Base-by-base conservation (phyloP, 1,140 invertebrate genomes). In the Teleopsis dalmanni region DNA sequence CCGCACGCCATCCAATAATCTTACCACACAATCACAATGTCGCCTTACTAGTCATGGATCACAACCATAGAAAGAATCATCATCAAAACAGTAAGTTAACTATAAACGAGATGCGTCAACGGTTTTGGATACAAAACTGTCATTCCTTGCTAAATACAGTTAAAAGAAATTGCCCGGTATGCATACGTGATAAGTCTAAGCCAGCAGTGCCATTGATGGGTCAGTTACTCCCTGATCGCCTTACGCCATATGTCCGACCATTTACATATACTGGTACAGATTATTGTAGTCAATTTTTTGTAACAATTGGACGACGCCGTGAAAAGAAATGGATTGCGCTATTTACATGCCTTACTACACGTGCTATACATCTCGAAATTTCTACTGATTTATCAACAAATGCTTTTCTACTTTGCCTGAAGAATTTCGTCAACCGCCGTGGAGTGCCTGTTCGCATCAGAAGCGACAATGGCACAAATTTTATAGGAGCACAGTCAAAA, bases 251-350 rank as follows among this genome's bases (percentile, higher is more conserved):
- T 9, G 23, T 48, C 3, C 38, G 56, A 38, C 56, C 69, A 8
- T 72, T 72, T 50, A 48, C 44, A 11, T 31, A 38, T 14, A 41
- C 49, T 10, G 55, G 57, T 8, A 47, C 70, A 7, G 67, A 71
- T 49, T 71, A 58, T 50, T 57, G 56, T 3, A 65, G 69, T 8
- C 63, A 63, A 4, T 48, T 62, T 36, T 18, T 18, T 9, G 47
- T 59, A 13, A 54, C 45, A 16, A 43, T 42, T 10, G 38, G 50
- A 16, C 38, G 41, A 14, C 48, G 48, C 3, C 47, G 62, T 29
- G 49, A 35, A 14, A 74, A 74, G 52, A 41, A 50, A 10, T 74
- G 65, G 35, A 57, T 74, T 9, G 57, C 59, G 6, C 11, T 72
- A 10, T 73, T 73, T 42, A 62, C 68, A 0, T 73, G 72, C 44